Conservation (phyloP, 1,140 invertebrate genomes). For the Samia ricini region DNA sequence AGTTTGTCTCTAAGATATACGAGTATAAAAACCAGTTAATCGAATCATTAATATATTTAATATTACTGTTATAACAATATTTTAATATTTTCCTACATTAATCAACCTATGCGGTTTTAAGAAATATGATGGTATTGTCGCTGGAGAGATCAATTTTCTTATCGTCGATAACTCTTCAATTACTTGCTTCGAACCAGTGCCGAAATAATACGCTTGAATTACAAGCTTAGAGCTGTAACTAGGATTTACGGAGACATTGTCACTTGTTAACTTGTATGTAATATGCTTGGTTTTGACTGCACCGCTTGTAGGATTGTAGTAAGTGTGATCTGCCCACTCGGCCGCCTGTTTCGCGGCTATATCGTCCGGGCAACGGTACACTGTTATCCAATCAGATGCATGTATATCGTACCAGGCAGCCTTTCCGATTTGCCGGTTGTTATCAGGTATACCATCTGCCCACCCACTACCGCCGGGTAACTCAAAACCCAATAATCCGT, state of each 20-base stretch:
- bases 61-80: conserved; percentile 22
- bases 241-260: conserved; percentile 38
- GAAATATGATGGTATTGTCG: conserved; percentile 47
- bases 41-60: background rate
- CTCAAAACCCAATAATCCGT: conserved; percentile 51
- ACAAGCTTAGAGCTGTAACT: conserved; percentile 59
- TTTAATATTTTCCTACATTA: conserved; percentile 50
- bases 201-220: conserved; percentile 51
- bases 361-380: conserved; percentile 40
- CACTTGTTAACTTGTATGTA: conserved; percentile 37
- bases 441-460: conserved; percentile 36
- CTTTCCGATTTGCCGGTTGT: conserved; percentile 47
- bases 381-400: conserved; percentile 47
- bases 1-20: too few relatives aligned
- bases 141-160: conserved; percentile 34
- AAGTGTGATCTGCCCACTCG: conserved; percentile 44
- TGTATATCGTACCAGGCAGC: conserved; percentile 49
- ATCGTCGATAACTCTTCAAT: conserved; percentile 32
- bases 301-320: conserved; percentile 47
- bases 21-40: background rate
- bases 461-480: conserved; percentile 44
- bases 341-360: conserved; percentile 35
- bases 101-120: conserved; percentile 39
- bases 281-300: conserved; percentile 43
- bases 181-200: conserved; percentile 41